Evolutionary conservation across 2,797 vertebrate genomes (phyloP).

Genomic region (Bovichtus variegatus): DNA sequence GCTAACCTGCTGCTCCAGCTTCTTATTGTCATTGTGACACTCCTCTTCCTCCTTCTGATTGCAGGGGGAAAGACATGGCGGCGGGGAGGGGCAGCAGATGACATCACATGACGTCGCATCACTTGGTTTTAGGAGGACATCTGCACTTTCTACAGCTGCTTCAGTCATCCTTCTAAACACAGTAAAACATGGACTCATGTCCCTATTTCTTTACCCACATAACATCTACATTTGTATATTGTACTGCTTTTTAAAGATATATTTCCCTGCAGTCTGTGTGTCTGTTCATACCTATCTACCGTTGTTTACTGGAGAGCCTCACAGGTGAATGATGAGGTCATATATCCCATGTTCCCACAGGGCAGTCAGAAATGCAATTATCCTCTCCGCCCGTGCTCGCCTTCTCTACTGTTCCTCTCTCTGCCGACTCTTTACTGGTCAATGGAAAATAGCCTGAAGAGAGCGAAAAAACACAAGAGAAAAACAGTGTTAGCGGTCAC

Average conservation of each 20-base stretch:
- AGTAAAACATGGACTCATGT: background rate
- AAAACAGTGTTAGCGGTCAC: slow-evolving; percentile 42
- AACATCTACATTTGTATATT: slow-evolving; percentile 16
- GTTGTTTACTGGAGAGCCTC: slow-evolving; percentile 81
- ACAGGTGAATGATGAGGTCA: slow-evolving; percentile 86
- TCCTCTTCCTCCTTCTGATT: slow-evolving; percentile 71
- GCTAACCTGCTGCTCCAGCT: slow-evolving; percentile 76
- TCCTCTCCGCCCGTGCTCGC: slow-evolving; percentile 65
- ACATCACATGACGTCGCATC: slow-evolving; percentile 50
- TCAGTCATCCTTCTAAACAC: slow-evolving; percentile 89
- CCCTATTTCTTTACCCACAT: background rate
- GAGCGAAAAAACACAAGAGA: slow-evolving; percentile 47
- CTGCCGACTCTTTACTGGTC: slow-evolving; percentile 55
- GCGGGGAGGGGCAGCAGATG: slow-evolving; percentile 52
- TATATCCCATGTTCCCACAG: slow-evolving; percentile 93
- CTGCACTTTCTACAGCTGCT: slow-evolving; percentile 80
- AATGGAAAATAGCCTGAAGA: slow-evolving; percentile 66
- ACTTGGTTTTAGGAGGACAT: slow-evolving; percentile 76
- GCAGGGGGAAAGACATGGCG: slow-evolving; percentile 47
- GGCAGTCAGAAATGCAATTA: slow-evolving; percentile 78
- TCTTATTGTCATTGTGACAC: slow-evolving; percentile 55
- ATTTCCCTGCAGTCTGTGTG: background rate
- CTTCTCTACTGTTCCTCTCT: slow-evolving; percentile 54
- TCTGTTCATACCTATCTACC: slow-evolving; percentile 60
- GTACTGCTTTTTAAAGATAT: slow-evolving; percentile 7